Conservation (phyloP, 2,113 vertebrate genomes). For the Cyprinus carpio region DNA sequence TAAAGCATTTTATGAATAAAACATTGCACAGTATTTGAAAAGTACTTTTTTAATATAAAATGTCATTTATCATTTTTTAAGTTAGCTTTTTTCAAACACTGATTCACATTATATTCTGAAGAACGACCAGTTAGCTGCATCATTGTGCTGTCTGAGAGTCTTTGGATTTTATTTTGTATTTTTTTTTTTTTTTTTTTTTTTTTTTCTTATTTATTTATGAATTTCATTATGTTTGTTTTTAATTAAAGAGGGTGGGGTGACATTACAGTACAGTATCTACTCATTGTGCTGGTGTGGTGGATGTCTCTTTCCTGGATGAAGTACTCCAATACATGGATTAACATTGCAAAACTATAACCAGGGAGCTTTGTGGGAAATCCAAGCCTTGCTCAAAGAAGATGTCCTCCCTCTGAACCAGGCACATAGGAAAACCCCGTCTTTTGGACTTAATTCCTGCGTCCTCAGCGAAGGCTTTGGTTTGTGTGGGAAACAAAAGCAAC, state of each 20-base stretch:
- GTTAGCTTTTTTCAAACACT: no score
- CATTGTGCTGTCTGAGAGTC: no score
- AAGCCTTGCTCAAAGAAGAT: constrained; percentile 54
- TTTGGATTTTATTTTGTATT: no score
- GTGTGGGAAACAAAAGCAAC: constrained; percentile 51
- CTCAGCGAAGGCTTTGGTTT: constrained; percentile 42
- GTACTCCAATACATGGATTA: constrained; percentile 50
- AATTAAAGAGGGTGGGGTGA: constrained; percentile 23
- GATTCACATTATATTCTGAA: no score
- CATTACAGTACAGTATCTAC: constrained; percentile 41
- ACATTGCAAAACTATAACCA: constrained; percentile 60
- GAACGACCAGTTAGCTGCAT: no score
- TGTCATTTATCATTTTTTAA: no score
- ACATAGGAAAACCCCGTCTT: constrained; percentile 55
- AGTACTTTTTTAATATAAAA: no score
- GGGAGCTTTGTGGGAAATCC: constrained; percentile 55
- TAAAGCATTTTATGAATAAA: no score
- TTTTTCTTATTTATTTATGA: no score
- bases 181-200: no score
- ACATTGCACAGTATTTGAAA: no score
- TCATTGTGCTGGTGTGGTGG: constrained; percentile 29
- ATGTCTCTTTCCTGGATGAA: constrained; percentile 49
- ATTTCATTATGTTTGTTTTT: neutral
- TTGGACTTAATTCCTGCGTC: constrained; percentile 51
- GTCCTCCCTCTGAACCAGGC: constrained; percentile 58